Conservation (phyloP, 92 coral and sea anemone species). For the Paramuricea clavata region DNA sequence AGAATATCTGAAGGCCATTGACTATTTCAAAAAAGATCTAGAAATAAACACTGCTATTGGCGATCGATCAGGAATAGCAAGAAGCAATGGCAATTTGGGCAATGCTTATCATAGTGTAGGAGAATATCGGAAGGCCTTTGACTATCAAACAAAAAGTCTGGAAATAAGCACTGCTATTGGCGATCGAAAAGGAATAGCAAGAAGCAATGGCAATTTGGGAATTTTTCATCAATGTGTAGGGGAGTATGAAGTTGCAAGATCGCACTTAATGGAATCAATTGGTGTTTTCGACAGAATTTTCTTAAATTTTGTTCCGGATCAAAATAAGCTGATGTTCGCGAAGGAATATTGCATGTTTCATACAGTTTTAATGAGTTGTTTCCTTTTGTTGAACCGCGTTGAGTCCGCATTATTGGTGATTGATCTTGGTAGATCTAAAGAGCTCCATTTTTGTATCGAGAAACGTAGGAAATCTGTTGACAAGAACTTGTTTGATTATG, state of each 20-base stretch:
- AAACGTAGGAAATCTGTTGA: neutral
- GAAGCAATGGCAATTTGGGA: neutral
- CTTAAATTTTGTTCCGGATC: neutral
- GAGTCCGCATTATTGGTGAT: neutral
- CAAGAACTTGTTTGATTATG: neutral
- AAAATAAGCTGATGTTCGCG: neutral
- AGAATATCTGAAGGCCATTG: constrained; percentile 1
- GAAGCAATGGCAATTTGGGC: constrained; percentile 1
- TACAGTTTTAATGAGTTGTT: neutral
- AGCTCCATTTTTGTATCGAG: neutral
- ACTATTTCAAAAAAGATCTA: neutral
- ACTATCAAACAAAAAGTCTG: neutral
- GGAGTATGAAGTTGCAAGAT: neutral
- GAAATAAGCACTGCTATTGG: neutral
- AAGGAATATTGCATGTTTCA: neutral
- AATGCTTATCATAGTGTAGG: neutral
- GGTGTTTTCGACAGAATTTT: neutral
- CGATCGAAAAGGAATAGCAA: neutral
- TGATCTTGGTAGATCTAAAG: neutral
- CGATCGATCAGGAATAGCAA: neutral
- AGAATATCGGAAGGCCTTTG: constrained; percentile 26
- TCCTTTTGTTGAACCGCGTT: neutral
- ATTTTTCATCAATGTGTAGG: neutral
- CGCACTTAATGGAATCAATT: neutral
- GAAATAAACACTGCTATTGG: neutral